phyloP scores from a whole-genome alignment of 2,113 vertebrate genomes.

The Xiphophorus couchianus region DNA sequence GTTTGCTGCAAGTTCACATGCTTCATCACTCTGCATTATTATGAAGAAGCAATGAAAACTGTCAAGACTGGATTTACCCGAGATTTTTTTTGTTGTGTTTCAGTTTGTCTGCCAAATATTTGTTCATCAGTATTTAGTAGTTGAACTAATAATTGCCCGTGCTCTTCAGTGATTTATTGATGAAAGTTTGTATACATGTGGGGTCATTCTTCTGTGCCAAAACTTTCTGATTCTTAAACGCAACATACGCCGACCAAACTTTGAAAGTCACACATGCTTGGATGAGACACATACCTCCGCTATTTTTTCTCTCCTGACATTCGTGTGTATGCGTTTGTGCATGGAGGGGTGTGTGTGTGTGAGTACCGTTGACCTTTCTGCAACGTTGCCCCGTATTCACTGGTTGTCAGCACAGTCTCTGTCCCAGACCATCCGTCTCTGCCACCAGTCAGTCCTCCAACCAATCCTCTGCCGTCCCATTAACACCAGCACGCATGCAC shows the following conservation, averaged over 20 bases:
- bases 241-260: slow-evolving; percentile 57
- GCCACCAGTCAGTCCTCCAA: slow-evolving; percentile 92
- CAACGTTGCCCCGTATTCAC: slow-evolving; percentile 90
- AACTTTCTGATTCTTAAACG: slow-evolving; percentile 24
- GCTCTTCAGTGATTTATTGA: neutral
- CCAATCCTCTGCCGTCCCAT: slow-evolving; percentile 82
- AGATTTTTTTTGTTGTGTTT: neutral
- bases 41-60: too few species aligned
- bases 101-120: neutral
- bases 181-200: slow-evolving; percentile 10
- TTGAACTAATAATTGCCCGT: neutral
- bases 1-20: too few species aligned
- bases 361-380: slow-evolving; percentile 91
- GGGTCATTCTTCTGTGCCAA: neutral
- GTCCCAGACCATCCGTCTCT: slow-evolving; percentile 92
- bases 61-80: neutral
- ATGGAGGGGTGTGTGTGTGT: slow-evolving; percentile 14
- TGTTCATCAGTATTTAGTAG: neutral
- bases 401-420: slow-evolving; percentile 92
- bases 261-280: slow-evolving; percentile 71
- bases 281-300: slow-evolving; percentile 47
- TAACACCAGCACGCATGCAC: slow-evolving; percentile 60
- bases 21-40: too few species aligned
- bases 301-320: slow-evolving; percentile 70
- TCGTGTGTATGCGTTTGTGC: slow-evolving; percentile 45